Evolutionary conservation across 1,140 invertebrate species (phyloP).

Genomic region (Drosophila obscura): DNA sequence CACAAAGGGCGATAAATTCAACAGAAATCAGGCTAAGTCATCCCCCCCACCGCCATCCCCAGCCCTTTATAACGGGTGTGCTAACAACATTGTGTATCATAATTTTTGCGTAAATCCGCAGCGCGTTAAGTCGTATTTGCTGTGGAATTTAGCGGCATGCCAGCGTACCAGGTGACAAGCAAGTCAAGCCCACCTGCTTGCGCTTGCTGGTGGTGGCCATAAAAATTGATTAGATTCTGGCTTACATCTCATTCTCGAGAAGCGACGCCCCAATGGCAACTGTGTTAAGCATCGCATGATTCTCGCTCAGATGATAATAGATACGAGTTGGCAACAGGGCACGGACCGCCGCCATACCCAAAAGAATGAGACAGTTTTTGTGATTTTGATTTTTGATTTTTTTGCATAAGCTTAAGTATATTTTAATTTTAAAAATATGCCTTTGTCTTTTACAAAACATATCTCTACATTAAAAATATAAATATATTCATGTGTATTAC

Average conservation of each 20-base stretch:
- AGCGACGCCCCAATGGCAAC: slow-evolving; percentile 8
- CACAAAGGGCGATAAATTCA: slow-evolving; percentile 40
- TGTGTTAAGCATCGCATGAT: slow-evolving; percentile 1
- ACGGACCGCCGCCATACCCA: too few species aligned
- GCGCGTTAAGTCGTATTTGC: slow-evolving; percentile 16
- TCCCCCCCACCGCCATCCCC: too few species aligned
- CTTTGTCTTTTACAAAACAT: slow-evolving; percentile 80
- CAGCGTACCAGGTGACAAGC: slow-evolving; percentile 14
- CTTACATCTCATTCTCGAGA: slow-evolving; percentile 24
- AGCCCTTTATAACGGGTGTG: slow-evolving; percentile 5
- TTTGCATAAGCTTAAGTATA: slow-evolving; percentile 46
- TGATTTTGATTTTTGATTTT: slow-evolving; percentile 41
- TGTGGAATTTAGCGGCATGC: slow-evolving; percentile 4
- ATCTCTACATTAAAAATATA: slow-evolving; percentile 82
- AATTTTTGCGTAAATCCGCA: slow-evolving; percentile 24
- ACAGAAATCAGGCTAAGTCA: slow-evolving; percentile 22
- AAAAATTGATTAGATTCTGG: slow-evolving; percentile 42
- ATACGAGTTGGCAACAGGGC: slow-evolving; percentile 14
- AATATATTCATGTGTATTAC: slow-evolving; percentile 47
- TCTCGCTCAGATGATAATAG: slow-evolving; percentile 15
- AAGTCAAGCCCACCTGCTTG: slow-evolving; percentile 26
- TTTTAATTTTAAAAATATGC: slow-evolving; percentile 80
- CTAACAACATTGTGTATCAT: slow-evolving; percentile 2
- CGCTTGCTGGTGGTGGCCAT: slow-evolving; percentile 14
- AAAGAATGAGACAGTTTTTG: background rate